Base-by-base conservation (phyloP, 2,888 invertebrate genomes). In the Caenorhabditis virilis region DNA sequence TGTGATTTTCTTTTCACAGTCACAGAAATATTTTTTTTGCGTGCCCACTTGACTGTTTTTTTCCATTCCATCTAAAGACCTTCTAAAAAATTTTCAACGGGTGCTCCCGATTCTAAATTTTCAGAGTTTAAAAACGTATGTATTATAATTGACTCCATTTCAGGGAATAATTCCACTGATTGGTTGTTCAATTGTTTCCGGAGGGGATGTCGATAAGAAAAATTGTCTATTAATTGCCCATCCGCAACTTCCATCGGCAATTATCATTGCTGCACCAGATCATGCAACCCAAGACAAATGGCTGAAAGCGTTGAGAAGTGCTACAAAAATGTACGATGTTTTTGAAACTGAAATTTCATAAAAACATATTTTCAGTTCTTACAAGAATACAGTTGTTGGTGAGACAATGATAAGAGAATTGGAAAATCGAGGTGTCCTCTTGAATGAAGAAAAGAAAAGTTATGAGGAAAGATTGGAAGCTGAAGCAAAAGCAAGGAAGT, bases 151-250 rank as follows among this genome's bases (percentile, higher is more conserved):
- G n/a, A n/a, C n/a, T 33, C 15, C 4, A 3, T 33, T 71, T n/a
- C 48, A 76, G 69, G 78, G 78, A 5, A 74, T 78, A 20, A 73
- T 78, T 35, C 78, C 78, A 2, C 66, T 78, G 9, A 78, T 77
- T 35, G 78, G 78, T 11, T 78, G 78, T 39, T 77, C 77, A 2
- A 78, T 78, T 45, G 77, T 77, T 0, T 71, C 74, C 4, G 78
- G 78, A 1, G 78, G 78, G 2, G 78, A 78, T 49, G 70, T 74
- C 22, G 76, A 76, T 35, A 71, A 70, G 58, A 69, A 74, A 25
- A 72, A 77, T 46, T 78, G 78, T 42, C 64, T 78, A 2, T 63
- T 78, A 23, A 76, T 78, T 54, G 77, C 78, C 23, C 78, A 78
- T 59, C 75, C 76, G 1, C 78, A 78, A 51, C 65, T 78, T 27